Evolutionary conservation across 2,888 invertebrate genomes (phyloP).

Genomic region (Tupiocoris notatus): DNA sequence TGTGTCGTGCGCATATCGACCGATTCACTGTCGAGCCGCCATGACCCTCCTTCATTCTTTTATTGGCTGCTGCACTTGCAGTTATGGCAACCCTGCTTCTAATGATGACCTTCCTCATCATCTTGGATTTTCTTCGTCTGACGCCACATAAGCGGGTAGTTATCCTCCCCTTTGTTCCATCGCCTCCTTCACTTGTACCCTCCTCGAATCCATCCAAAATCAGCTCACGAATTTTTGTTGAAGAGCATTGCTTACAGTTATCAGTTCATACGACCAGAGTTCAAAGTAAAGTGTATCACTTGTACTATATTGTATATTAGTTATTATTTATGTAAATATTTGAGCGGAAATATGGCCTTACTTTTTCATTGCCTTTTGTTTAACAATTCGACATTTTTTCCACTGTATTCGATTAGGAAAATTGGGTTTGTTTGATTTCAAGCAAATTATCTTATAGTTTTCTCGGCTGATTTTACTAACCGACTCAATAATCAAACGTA

Average conservation of each 20-base stretch:
- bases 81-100: constrained; percentile 1
- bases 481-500: no score
- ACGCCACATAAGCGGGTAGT: not conserved
- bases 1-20: constrained; percentile 73
- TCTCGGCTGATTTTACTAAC: no score
- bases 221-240: not conserved
- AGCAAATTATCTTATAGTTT: no score
- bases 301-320: constrained; percentile 37
- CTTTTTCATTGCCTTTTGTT: not conserved
- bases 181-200: not conserved
- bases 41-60: constrained; percentile 23
- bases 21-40: constrained; percentile 43
- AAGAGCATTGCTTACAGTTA: not conserved
- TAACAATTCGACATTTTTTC: no score
- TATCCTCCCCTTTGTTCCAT: not conserved
- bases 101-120: not conserved
- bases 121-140: not conserved
- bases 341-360: not conserved
- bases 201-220: not conserved
- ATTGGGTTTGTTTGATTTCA: no score
- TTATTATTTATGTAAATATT: constrained; percentile 3
- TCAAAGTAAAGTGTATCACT: not conserved
- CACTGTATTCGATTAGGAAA: no score
- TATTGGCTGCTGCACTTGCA: not conserved
- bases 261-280: not conserved